Evolutionary conservation across 2,113 vertebrate genomes (phyloP).

Genomic region (Nibea coibor): DNA sequence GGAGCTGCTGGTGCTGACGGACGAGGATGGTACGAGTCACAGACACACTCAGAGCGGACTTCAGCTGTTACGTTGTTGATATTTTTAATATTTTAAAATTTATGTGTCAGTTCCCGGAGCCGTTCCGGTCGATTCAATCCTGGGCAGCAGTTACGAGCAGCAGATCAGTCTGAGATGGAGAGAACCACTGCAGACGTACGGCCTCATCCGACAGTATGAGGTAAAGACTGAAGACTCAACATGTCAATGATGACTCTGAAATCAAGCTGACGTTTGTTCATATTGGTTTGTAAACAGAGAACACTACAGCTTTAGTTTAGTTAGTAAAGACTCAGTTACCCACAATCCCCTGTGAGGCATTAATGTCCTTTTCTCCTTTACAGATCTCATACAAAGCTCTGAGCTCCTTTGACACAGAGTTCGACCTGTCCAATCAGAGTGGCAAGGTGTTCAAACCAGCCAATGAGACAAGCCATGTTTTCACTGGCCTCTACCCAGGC

Average conservation of each 20-base stretch:
- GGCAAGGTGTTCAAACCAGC: constrained; percentile 93
- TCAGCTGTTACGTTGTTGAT: too few species aligned
- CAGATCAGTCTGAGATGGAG: constrained; percentile 96
- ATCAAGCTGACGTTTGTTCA: too few species aligned
- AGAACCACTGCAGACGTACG: constrained; percentile 92
- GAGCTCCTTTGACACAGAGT: constrained; percentile 97
- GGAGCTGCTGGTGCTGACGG: constrained; percentile 91
- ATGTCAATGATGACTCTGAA: too few species aligned
- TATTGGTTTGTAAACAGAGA: too few species aligned
- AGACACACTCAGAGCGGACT: not conserved
- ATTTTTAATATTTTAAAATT: not conserved
- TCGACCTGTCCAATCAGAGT: constrained; percentile 96
- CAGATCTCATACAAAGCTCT: constrained; percentile 98
- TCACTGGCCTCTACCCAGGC: constrained; percentile 92
- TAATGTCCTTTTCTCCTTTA: not conserved
- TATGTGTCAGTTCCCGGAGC: constrained; percentile 88
- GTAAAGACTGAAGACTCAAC: constrained; percentile 73
- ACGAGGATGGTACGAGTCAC: constrained; percentile 91
- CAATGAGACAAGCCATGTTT: constrained; percentile 95
- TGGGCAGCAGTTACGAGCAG: constrained; percentile 94
- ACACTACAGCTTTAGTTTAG: not conserved
- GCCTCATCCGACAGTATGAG: constrained; percentile 95
- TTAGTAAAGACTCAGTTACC: constrained; percentile 10
- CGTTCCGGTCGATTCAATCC: constrained; percentile 92
- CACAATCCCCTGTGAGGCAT: not conserved